A percentile compares a stretch with the other conserved stretches of the same genome.
These are phyloP conservation scores for Pygoscelis antarcticus DNA, from an alignment of 2,113 vertebrate genomes.

Conservation along the genomic window DNA sequence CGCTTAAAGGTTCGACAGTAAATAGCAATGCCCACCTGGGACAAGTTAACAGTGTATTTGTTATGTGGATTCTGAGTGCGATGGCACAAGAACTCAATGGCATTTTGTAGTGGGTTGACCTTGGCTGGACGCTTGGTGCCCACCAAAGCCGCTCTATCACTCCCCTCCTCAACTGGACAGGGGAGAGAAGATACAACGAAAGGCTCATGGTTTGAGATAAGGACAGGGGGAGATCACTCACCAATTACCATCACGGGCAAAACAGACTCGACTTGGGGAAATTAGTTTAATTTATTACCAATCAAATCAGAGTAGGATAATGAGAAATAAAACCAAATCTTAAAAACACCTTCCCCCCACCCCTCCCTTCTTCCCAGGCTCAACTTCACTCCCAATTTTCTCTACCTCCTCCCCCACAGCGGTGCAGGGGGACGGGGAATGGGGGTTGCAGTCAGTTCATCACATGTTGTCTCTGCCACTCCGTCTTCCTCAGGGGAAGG, in stretches of 20 bases:
- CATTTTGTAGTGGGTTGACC: background rate
- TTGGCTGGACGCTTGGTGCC: background rate
- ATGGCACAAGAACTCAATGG: background rate
- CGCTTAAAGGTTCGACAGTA: background rate
- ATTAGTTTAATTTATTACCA: background rate
- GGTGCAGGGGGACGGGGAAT: background rate
- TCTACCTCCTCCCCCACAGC: background rate
- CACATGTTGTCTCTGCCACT: background rate
- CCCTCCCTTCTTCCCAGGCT: background rate
- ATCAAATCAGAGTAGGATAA: background rate
- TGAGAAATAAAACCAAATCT: background rate
- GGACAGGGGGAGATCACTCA: background rate
- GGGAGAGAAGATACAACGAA: background rate
- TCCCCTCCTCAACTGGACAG: background rate
- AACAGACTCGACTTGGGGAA: background rate
- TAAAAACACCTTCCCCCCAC: background rate
- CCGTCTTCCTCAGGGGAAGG: background rate
- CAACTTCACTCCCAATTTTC: background rate
- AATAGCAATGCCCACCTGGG: background rate
- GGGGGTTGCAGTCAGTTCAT: background rate
- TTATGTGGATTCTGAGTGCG: background rate
- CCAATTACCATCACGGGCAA: accelerated
- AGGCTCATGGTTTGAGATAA: background rate
- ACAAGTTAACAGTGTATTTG: background rate
- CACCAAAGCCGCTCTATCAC: background rate